These are phyloP conservation scores for Neoitamus cyanurus DNA, from an alignment of 2,888 invertebrate species.

Conservation along the genomic window DNA sequence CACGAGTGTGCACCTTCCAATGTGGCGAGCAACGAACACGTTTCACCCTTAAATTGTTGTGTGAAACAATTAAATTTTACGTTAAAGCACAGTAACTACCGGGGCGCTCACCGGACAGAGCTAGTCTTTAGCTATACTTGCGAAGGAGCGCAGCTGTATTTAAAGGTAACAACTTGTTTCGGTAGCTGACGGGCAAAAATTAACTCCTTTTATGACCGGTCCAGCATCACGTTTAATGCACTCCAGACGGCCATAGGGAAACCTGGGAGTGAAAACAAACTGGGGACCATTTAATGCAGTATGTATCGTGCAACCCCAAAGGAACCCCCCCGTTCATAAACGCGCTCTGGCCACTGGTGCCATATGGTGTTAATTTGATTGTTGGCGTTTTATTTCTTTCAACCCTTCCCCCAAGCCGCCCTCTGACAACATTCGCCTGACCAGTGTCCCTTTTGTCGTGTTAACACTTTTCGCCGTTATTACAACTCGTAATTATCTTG, in stretches of 20 bases:
- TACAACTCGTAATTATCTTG: conserved; percentile 22
- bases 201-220: conserved; percentile 34
- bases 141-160: conserved; percentile 11
- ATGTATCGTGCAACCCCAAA: background rate
- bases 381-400: conserved; percentile 24
- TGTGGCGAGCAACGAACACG: background rate
- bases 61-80: conserved; percentile 18
- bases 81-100: background rate
- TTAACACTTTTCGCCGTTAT: conserved; percentile 28
- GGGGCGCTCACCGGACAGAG: background rate
- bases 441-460: conserved; percentile 7
- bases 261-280: background rate
- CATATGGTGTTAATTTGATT: conserved; percentile 38
- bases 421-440: background rate
- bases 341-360: background rate
- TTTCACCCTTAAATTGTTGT: conserved; percentile 9
- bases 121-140: background rate
- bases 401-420: background rate
- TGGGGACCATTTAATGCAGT: background rate
- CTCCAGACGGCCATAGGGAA: conserved; percentile 10
- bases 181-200: conserved; percentile 17
- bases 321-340: conserved; percentile 4
- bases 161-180: conserved; percentile 29
- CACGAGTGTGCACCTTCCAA: background rate
- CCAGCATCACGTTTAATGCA: conserved; percentile 31